Percentiles rank a stretch among this genome's conserved stretches.
Evolutionary conservation across 2,113 vertebrate species (phyloP).

Genomic region (Vanacampus margaritifer): DNA sequence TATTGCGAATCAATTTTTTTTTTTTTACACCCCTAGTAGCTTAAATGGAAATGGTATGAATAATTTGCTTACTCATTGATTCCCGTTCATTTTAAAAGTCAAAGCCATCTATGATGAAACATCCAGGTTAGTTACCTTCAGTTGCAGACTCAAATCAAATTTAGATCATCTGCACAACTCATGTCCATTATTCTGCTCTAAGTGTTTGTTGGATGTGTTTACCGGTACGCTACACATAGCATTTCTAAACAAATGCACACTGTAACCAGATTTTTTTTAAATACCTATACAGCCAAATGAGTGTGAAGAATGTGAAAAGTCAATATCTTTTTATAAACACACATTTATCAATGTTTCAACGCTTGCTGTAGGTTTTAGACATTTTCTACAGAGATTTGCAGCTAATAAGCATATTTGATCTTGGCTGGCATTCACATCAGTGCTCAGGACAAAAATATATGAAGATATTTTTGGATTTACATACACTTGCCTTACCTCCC

Average conservation of each 20-base stretch:
- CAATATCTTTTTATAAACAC: neutral
- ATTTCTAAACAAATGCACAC: neutral
- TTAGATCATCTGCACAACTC: neutral
- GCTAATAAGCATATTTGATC: neutral
- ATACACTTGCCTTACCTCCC: neutral
- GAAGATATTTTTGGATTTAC: neutral
- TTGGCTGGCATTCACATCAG: neutral
- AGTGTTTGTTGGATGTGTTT: slow-evolving; percentile 11
- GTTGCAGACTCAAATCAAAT: neutral
- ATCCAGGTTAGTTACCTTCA: neutral
- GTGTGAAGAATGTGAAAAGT: neutral
- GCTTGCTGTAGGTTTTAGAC: neutral
- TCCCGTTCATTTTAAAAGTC: neutral
- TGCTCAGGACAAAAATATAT: neutral
- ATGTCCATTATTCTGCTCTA: neutral
- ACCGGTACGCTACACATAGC: neutral
- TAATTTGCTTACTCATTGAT: neutral
- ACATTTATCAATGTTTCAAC: neutral
- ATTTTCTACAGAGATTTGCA: neutral
- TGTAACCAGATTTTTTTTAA: neutral
- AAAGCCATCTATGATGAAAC: neutral
- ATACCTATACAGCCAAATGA: neutral
- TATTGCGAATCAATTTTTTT: too few species aligned
- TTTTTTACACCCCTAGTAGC: too few species aligned
- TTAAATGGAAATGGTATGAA: neutral